Percentiles rank a stretch among this genome's conserved stretches.
These are phyloP conservation scores for Macrophya annulata DNA, from an alignment of 2,888 invertebrate species.

Conservation along the genomic window DNA sequence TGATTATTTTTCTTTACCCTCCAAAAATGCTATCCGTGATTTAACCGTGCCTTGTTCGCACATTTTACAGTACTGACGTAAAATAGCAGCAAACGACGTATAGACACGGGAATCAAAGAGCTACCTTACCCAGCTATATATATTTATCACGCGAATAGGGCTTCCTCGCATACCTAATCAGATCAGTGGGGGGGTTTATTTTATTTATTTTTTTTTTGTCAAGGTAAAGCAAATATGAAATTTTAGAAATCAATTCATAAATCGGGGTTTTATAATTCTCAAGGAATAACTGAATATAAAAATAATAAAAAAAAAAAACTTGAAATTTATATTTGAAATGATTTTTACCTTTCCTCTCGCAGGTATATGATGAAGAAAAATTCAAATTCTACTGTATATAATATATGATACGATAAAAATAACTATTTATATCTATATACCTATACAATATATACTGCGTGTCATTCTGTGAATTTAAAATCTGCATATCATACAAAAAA, in stretches of 20 bases:
- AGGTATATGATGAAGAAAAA: too few relatives aligned
- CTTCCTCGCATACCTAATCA: slow-evolving; percentile 75
- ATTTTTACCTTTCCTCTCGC: too few relatives aligned
- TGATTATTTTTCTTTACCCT: slow-evolving; percentile 67
- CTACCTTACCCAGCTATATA: slow-evolving; percentile 62
- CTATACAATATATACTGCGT: background rate
- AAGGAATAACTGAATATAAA: background rate
- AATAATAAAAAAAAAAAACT: too few relatives aligned
- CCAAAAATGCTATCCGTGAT: slow-evolving; percentile 73
- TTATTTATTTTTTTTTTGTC: too few relatives aligned
- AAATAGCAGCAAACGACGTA: slow-evolving; percentile 46
- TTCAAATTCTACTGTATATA: too few relatives aligned
- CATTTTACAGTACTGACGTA: slow-evolving; percentile 65
- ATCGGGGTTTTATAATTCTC: background rate
- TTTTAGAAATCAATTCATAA: slow-evolving; percentile 5
- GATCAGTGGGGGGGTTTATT: slow-evolving; percentile 67
- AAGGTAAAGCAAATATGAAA: slow-evolving; percentile 42
- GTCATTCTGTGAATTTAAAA: background rate
- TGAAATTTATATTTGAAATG: too few relatives aligned
- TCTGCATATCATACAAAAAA: background rate
- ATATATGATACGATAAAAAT: background rate
- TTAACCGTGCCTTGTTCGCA: slow-evolving; percentile 72
- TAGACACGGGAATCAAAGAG: slow-evolving; percentile 69
- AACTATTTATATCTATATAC: background rate
- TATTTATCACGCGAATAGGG: slow-evolving; percentile 70